These are phyloP conservation scores for Phocides pigmalion DNA, from an alignment of 1,140 invertebrate species.

Conservation along the genomic window DNA sequence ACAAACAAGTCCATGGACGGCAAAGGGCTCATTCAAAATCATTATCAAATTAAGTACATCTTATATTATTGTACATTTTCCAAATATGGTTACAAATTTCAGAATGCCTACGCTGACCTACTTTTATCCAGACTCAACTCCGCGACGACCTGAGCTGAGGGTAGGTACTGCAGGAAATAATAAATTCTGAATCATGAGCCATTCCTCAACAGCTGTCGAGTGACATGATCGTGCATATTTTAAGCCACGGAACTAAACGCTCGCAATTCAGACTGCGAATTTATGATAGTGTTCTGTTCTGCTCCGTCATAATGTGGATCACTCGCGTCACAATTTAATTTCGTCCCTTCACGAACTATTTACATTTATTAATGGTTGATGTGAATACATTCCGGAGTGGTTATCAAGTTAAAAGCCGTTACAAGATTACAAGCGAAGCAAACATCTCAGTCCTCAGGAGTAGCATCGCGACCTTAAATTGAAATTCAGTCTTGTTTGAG, in stretches of 20 bases:
- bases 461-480: too few species aligned
- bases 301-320: slow-evolving; percentile 36
- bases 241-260: slow-evolving; percentile 34
- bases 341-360: neutral
- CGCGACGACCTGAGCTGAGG: neutral
- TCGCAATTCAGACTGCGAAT: slow-evolving; percentile 30
- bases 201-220: slow-evolving; percentile 37
- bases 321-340: slow-evolving; percentile 21
- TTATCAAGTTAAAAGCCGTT: too few species aligned
- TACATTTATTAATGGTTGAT: neutral
- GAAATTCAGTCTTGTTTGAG: too few species aligned
- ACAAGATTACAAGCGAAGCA: too few species aligned
- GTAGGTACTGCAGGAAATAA: slow-evolving; percentile 30
- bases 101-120: neutral
- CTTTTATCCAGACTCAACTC: neutral
- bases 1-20: too few species aligned
- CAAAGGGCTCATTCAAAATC: too few species aligned
- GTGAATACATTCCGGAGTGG: too few species aligned
- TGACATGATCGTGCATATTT: slow-evolving; percentile 38
- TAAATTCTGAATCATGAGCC: slow-evolving; percentile 34
- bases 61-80: too few species aligned
- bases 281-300: slow-evolving; percentile 34
- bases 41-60: too few species aligned
- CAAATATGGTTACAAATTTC: neutral
- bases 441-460: too few species aligned